Base-by-base conservation (phyloP, 2,797 vertebrate species). In the Chanos chanos region DNA sequence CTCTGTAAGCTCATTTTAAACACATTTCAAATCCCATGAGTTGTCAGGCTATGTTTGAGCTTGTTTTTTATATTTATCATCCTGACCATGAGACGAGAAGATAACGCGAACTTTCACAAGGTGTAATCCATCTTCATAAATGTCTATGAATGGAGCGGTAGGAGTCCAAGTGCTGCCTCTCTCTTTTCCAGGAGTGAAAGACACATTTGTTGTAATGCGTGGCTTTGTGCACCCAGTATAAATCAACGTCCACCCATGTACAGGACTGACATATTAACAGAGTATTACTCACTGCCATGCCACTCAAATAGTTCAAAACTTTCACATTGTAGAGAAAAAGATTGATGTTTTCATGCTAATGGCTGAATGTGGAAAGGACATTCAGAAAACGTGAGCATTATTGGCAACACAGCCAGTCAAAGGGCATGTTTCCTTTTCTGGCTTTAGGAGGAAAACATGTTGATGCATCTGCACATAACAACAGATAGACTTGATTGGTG, bases 241-340 rank as follows among this genome's bases (percentile, higher is more conserved):
- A 87, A 89, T 90, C 87, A 88, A 78, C 82, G 85, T 84, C 87
- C 52, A 22, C 49, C 70, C 30, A 59, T 68, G 77, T 76, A 77
- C 81, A 78, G 67, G 66, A 77, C 70, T 33, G 70, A 77, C 81
- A 56, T 45, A 74, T 81, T 73, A 78, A 78, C 31, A 40, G 40
- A 43, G 39, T 58, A 71, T 79, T 70, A 74, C 63, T 73, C 75
- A 76, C 66, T 10, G 5, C 12, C 22, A 18, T 24, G 36, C 40
- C 66, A 44, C 62, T 72, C 48, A 72, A 78, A 81, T 53, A 72
- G 61, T 73, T 16, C 48, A 70, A 64, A 64, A 64, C 79, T 52
- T 67, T 83, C 66, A 61, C 66, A 40, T n/a, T 16, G 13, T 28
- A 48, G 44, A 1, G 27, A 77, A 66, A 61, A 83, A 85, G 81